Percentiles rank a stretch among this genome's conserved stretches.
Conservation (phyloP, 2,797 vertebrate genomes). For the Amphiprion clarkii region DNA sequence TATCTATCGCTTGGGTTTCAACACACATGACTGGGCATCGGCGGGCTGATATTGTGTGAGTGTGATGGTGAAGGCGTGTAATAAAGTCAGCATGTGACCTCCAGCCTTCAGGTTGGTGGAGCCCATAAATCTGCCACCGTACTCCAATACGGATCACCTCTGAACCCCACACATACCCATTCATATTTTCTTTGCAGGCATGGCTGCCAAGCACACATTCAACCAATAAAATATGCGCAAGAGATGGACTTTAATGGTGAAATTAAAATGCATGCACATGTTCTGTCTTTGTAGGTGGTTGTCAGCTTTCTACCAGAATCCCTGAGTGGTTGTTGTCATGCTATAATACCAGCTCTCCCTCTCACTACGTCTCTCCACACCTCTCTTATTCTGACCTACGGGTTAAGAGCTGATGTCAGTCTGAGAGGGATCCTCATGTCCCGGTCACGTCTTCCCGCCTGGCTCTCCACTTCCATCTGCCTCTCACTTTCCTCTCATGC, state of each 20-base stretch:
- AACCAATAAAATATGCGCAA: constrained; percentile 17
- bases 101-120: constrained; percentile 53
- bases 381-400: constrained; percentile 31
- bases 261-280: constrained; percentile 27
- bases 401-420: constrained; percentile 53
- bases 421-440: constrained; percentile 58
- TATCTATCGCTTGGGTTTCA: constrained; percentile 53
- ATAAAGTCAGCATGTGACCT: constrained; percentile 79
- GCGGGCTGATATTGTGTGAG: constrained; percentile 36
- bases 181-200: constrained; percentile 46
- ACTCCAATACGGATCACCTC: constrained; percentile 61
- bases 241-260: constrained; percentile 27
- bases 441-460: constrained; percentile 55
- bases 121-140: constrained; percentile 74
- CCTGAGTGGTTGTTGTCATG: constrained; percentile 25
- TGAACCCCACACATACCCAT: constrained; percentile 62
- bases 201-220: constrained; percentile 8
- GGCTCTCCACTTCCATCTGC: constrained; percentile 41
- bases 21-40: constrained; percentile 33
- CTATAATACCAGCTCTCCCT: constrained; percentile 5
- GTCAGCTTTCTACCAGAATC: constrained; percentile 15
- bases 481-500: constrained; percentile 48
- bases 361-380: constrained; percentile 22
- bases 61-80: constrained; percentile 62
- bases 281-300: constrained; percentile 6